Base-by-base conservation (phyloP, 2,113 vertebrate species). In the Oceanodroma tethys region DNA sequence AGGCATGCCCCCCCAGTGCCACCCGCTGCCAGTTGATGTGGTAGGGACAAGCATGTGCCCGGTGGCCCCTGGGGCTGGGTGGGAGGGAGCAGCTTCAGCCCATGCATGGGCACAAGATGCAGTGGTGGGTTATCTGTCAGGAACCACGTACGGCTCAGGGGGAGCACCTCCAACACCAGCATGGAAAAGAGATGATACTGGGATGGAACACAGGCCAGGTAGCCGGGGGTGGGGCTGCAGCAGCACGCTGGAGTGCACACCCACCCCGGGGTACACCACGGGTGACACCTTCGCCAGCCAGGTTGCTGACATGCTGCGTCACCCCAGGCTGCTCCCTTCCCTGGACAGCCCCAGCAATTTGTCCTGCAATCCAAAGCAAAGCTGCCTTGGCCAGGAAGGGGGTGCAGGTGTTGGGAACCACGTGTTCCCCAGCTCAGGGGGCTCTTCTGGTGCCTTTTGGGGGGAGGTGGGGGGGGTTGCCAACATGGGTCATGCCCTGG, bases 101-200 rank as follows among this genome's bases (percentile, higher is more conserved):
- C 48, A 27, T 3, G 3, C 4, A 1, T 4, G 38, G 82, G 48
- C 50, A 50, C 32, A 23, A 48, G 14, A 42, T 3, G 2, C 73
- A 6, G 32, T 3, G 17, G 30, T 16, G 42, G 60, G 20, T 53
- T 73, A 22, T 40, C 55, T 7, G 5, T 21, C 43, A 12, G 40
- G 67, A 53, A 8, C 14, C 38, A 45, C 2, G 0, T 4, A 7
- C 2, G 5, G 26, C 43, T 50, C 16, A 10, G 4, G 3, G 11
- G 10, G 9, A 2, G 1, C 16, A 43, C n/a, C 21, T 36, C 40
- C 40, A 32, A 62, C 27, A 38, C 14, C 29, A 13, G 16, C 50
- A 13, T 14, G 50, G 50, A 40, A 42, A 10, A 72, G 23, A 56
- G 71, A 26, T 22, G 52, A 4, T 16, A 2, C 1, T 6, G 45